phyloP scores from a whole-genome alignment of 2,888 invertebrate species.

The Tanytarsus gracilentus region DNA sequence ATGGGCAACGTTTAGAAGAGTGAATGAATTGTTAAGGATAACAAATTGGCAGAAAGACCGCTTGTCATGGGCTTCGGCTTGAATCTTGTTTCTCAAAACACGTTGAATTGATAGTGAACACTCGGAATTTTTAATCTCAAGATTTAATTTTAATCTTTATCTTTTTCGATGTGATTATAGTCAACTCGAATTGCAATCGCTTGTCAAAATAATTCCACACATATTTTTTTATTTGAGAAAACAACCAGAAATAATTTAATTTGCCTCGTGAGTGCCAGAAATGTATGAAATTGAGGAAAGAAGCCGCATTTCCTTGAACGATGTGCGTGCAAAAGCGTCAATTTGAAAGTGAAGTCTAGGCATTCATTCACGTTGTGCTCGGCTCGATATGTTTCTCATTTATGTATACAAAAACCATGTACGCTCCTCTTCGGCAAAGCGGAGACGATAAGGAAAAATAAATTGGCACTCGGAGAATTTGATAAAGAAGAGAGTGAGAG shows the following conservation, averaged over 20 bases:
- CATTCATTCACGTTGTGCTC: no score
- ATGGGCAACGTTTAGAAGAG: background rate
- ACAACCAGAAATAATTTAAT: slow-evolving; percentile 27
- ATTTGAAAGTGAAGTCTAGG: no score
- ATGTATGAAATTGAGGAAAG: background rate
- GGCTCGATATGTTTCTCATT: no score
- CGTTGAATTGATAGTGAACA: no score
- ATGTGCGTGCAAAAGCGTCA: no score
- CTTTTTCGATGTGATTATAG: slow-evolving; percentile 5
- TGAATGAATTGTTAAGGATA: slow-evolving; percentile 3
- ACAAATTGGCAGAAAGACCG: slow-evolving; percentile 1
- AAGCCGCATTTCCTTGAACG: no score
- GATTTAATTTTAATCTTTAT: no score
- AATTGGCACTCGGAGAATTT: slow-evolving; percentile 9
- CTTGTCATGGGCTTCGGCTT: background rate
- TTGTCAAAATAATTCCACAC: slow-evolving; percentile 2
- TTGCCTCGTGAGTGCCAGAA: background rate
- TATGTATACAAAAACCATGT: no score
- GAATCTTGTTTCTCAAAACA: background rate
- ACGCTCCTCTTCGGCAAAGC: background rate
- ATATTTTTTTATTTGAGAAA: slow-evolving; percentile 12
- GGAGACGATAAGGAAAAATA: slow-evolving; percentile 5
- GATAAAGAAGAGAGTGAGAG: background rate
- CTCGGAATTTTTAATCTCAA: no score
- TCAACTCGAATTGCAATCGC: slow-evolving; percentile 9